Evolutionary conservation across 2,113 vertebrate species (phyloP).

Genomic region (Cavia porcellus): DNA sequence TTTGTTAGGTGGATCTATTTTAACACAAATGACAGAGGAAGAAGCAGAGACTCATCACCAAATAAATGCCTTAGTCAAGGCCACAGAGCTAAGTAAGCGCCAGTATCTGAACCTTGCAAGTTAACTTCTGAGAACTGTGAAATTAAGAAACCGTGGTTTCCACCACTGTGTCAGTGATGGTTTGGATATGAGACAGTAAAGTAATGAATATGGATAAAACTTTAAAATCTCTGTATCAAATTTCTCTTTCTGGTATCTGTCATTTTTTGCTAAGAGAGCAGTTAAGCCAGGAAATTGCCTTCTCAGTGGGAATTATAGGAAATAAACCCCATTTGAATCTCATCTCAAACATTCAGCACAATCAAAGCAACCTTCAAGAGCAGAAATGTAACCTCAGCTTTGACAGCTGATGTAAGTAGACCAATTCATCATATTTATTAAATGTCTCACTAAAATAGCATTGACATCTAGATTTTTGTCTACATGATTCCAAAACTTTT

Average conservation of each 20-base stretch:
- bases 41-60: not conserved
- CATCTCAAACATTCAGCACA: constrained; percentile 51
- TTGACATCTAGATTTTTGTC: not conserved
- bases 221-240: constrained; percentile 32
- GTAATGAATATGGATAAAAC: constrained; percentile 59
- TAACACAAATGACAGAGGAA: not conserved
- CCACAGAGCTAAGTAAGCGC: not conserved
- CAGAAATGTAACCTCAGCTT: constrained; percentile 44
- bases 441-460: constrained; percentile 37
- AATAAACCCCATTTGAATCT: constrained; percentile 73
- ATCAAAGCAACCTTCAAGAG: constrained; percentile 58
- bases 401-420: constrained; percentile 18
- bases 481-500: not conserved
- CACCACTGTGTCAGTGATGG: constrained; percentile 44
- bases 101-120: not conserved
- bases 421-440: constrained; percentile 58
- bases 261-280: constrained; percentile 60
- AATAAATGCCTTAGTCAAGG: constrained; percentile 24
- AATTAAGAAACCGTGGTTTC: constrained; percentile 40
- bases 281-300: constrained; percentile 63
- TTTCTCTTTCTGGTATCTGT: constrained; percentile 45
- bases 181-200: constrained; percentile 63
- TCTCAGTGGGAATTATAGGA: constrained; percentile 37
- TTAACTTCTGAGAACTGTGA: constrained; percentile 58
- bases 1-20: constrained; percentile 26